phyloP scores from a whole-genome alignment of 2,113 vertebrate species.

The Hemiscyllium ocellatum region DNA sequence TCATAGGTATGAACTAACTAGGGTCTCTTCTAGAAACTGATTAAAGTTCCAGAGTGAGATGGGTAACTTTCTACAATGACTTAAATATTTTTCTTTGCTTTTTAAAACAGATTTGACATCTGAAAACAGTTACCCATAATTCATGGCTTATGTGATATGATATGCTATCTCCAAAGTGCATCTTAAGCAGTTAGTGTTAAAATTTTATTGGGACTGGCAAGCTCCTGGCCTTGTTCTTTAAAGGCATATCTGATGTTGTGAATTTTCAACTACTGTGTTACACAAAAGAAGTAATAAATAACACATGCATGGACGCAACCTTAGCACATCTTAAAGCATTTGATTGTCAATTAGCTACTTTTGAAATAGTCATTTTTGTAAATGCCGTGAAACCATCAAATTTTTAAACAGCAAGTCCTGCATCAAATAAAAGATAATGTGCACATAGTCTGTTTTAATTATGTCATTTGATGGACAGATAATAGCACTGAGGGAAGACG shows the following conservation, averaged over 20 bases:
- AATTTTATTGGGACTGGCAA: neutral
- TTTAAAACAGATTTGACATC: neutral
- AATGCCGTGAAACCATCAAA: neutral
- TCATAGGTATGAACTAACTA: neutral
- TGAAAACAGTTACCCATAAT: neutral
- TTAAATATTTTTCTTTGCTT: neutral
- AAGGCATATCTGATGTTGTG: neutral
- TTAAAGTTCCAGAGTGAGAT: neutral
- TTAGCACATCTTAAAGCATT: neutral
- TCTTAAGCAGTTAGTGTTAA: neutral
- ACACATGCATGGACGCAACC: neutral
- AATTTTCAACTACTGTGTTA: neutral
- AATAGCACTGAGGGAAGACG: neutral
- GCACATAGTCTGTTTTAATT: neutral
- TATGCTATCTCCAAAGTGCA: neutral
- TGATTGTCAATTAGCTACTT: neutral
- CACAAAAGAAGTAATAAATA: neutral
- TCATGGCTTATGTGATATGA: neutral
- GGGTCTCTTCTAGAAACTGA: neutral
- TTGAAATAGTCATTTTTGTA: neutral
- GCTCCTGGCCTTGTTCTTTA: neutral
- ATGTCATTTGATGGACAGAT: neutral
- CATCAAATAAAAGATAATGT: neutral
- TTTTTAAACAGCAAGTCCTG: neutral
- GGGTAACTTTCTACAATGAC: neutral